Conservation (phyloP, 2,113 vertebrate genomes). For the Gobiocypris rarus region DNA sequence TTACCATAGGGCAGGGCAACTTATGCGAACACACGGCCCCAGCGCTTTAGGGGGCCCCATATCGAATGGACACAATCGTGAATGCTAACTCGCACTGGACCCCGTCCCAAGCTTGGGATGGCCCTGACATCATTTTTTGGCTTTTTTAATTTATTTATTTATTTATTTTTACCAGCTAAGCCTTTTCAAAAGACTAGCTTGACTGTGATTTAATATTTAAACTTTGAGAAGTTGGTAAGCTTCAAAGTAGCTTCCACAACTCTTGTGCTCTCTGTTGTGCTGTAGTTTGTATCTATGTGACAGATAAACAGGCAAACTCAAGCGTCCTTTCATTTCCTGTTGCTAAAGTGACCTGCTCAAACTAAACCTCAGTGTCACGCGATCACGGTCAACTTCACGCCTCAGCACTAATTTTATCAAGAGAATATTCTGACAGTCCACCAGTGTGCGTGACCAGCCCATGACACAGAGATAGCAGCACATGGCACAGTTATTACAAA, state of each 20-base stretch:
- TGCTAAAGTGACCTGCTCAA: neutral
- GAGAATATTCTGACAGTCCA: conserved; percentile 33
- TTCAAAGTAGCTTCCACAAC: neutral
- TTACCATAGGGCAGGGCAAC: too few relatives aligned
- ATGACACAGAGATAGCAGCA: neutral
- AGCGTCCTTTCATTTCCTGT: conserved; percentile 12
- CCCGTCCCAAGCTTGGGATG: too few relatives aligned
- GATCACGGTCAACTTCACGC: neutral
- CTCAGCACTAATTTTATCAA: neutral
- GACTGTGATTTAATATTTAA: neutral
- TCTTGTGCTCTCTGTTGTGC: neutral
- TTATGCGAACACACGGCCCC: too few relatives aligned
- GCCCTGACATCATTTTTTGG: too few relatives aligned
- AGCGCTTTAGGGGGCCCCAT: too few relatives aligned
- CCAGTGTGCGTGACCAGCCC: neutral
- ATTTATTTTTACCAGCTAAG: too few relatives aligned
- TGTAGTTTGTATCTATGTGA: conserved; percentile 2
- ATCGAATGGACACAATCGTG: too few relatives aligned
- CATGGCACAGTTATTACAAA: conserved; percentile 21
- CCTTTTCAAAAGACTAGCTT: neutral
- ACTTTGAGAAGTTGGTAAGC: neutral
- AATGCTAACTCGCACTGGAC: too few relatives aligned
- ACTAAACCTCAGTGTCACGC: neutral
- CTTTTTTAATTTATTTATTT: too few relatives aligned
- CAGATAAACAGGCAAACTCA: neutral